Evolutionary conservation across 30 jellyfish, hydroid and myxozoan species (phyloP).

Genomic region (Aurelia sp.): DNA sequence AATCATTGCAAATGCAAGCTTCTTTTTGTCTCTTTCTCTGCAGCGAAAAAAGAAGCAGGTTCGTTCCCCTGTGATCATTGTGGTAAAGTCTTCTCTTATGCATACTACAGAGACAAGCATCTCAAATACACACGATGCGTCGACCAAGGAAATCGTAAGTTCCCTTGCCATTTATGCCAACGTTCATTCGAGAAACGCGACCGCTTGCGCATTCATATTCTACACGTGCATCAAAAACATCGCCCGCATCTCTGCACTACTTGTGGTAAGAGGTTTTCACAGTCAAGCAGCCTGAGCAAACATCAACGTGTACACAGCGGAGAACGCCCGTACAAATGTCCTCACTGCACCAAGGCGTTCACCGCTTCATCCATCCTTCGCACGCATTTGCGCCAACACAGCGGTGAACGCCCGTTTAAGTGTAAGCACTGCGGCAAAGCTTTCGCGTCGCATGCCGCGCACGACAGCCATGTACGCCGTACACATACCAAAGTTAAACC

Average conservation of each 20-base stretch:
- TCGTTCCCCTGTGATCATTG: slow-evolving; percentile 88
- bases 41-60: slow-evolving; percentile 52
- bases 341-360: slow-evolving; percentile 87
- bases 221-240: slow-evolving; percentile 93
- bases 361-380: slow-evolving; percentile 96
- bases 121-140: slow-evolving; percentile 91
- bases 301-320: slow-evolving; percentile 95
- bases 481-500: slow-evolving; percentile 82
- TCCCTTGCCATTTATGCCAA: slow-evolving; percentile 91
- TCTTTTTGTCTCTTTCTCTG: not conserved
- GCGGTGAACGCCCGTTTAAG: slow-evolving; percentile 97
- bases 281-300: slow-evolving; percentile 92
- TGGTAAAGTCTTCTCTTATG: slow-evolving; percentile 85
- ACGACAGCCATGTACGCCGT: slow-evolving; percentile 94
- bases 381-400: slow-evolving; percentile 95
- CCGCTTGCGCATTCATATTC: slow-evolving; percentile 92
- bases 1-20: too few species aligned
- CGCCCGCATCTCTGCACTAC: slow-evolving; percentile 90
- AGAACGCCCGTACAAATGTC: slow-evolving; percentile 94
- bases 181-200: slow-evolving; percentile 94
- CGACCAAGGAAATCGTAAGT: slow-evolving; percentile 89
- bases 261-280: slow-evolving; percentile 93
- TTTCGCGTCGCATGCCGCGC: slow-evolving; percentile 98
- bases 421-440: slow-evolving; percentile 94
- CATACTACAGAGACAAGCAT: slow-evolving; percentile 89